Conservation (phyloP, 2,888 invertebrate genomes). For the Cantharis lateralis region DNA sequence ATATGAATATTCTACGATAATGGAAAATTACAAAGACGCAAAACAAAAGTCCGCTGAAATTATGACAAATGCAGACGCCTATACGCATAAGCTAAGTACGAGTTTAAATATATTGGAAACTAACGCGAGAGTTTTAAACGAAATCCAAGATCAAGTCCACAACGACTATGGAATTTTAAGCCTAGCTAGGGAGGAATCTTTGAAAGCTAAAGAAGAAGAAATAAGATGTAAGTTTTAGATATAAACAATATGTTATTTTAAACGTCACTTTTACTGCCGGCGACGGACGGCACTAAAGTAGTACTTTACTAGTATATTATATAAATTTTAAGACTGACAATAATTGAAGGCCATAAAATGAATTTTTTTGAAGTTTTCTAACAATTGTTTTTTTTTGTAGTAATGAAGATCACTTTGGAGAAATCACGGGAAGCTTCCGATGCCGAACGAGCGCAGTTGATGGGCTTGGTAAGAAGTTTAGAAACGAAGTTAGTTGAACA, state of each 20-base stretch:
- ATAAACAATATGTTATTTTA: background rate
- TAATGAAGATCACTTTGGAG: conserved; percentile 62
- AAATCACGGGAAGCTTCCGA: conserved; percentile 63
- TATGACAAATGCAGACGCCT: conserved; percentile 58
- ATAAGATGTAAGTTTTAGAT: conserved; percentile 59
- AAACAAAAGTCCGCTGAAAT: conserved; percentile 60
- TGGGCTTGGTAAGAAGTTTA: conserved; percentile 60
- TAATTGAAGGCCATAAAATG: too few relatives aligned
- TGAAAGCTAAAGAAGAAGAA: conserved; percentile 62
- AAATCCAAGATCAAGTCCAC: conserved; percentile 59
- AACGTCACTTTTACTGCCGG: too few relatives aligned
- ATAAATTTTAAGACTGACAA: too few relatives aligned
- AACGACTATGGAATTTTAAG: conserved; percentile 56
- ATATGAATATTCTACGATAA: conserved; percentile 58
- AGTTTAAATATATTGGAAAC: conserved; percentile 58
- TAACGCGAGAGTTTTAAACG: conserved; percentile 57
- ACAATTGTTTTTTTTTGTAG: conserved; percentile 44
- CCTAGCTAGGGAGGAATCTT: conserved; percentile 56
- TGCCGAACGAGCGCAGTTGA: conserved; percentile 60
- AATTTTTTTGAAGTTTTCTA: background rate
- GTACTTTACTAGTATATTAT: too few relatives aligned
- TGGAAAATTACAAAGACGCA: conserved; percentile 64
- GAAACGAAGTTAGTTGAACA: conserved; percentile 65
- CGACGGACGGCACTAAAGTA: too few relatives aligned
- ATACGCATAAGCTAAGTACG: conserved; percentile 59